Conservation (phyloP, 2,113 vertebrate species). For the Panurus biarmicus region DNA sequence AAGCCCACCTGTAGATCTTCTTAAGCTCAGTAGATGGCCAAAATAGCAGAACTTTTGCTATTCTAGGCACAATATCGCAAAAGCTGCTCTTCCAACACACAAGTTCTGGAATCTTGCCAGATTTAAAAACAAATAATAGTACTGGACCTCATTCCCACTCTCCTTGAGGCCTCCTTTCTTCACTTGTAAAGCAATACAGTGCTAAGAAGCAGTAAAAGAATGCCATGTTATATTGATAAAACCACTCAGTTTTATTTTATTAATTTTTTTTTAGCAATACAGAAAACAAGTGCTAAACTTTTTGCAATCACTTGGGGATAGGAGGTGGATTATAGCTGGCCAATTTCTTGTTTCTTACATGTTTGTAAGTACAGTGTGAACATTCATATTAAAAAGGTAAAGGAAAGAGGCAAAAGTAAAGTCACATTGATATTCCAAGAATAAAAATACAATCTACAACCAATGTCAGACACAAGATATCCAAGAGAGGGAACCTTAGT, state of each 20-base stretch:
- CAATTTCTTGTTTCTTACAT: background rate
- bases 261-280: background rate
- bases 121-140: background rate
- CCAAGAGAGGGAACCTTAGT: background rate
- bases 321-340: background rate
- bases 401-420: background rate
- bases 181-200: background rate
- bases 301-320: background rate
- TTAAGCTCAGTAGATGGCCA: background rate
- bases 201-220: slow-evolving; percentile 18
- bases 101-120: background rate
- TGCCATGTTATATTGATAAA: background rate
- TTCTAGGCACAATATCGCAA: background rate
- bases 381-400: background rate
- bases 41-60: background rate
- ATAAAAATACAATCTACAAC: background rate
- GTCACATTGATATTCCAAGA: background rate
- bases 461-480: background rate
- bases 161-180: background rate
- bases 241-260: background rate
- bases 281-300: background rate
- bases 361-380: background rate
- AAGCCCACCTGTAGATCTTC: background rate
- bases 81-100: background rate
- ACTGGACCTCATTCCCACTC: background rate